Conservation (phyloP, 2,888 invertebrate genomes). For the Agrotis segetum region DNA sequence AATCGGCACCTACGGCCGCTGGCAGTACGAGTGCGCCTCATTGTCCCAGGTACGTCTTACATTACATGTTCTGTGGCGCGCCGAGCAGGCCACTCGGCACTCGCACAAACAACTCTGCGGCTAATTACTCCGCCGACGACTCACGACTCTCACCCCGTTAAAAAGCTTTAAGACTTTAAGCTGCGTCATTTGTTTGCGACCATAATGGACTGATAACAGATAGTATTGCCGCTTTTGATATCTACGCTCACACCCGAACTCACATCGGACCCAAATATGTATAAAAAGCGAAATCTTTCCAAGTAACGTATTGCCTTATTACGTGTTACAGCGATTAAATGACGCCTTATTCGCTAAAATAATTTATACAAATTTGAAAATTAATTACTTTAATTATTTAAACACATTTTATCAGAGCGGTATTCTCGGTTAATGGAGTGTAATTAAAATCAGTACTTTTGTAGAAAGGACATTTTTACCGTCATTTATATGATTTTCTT, state of each 20-base stretch:
- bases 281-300: conserved; percentile 56
- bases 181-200: conserved; percentile 85
- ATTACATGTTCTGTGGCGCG: conserved; percentile 70
- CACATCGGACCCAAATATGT: conserved; percentile 55
- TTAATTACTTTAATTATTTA: conserved; percentile 64
- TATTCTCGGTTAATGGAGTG: conserved; percentile 51
- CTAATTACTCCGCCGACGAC: conserved; percentile 86
- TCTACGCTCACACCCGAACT: conserved; percentile 65
- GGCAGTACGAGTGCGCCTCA: conserved; percentile 37
- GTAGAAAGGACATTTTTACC: conserved; percentile 40
- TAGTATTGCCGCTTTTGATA: conserved; percentile 79
- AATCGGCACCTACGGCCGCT: conserved; percentile 50
- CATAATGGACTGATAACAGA: conserved; percentile 89
- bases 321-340: conserved; percentile 45
- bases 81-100: conserved; percentile 69
- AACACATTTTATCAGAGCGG: conserved; percentile 49
- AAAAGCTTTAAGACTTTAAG: conserved; percentile 90
- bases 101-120: conserved; percentile 79
- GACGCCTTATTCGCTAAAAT: conserved; percentile 48
- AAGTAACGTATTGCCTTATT: conserved; percentile 49
- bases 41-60: conserved; percentile 63
- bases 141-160: conserved; percentile 87
- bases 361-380: conserved; percentile 53
- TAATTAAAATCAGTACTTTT: conserved; percentile 59
- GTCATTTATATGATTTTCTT: conserved; percentile 39